Evolutionary conservation across 2,888 invertebrate species (phyloP), one percentile per base, ranked within the genome.

Genomic region (Latrodectus hesperus): DNA sequence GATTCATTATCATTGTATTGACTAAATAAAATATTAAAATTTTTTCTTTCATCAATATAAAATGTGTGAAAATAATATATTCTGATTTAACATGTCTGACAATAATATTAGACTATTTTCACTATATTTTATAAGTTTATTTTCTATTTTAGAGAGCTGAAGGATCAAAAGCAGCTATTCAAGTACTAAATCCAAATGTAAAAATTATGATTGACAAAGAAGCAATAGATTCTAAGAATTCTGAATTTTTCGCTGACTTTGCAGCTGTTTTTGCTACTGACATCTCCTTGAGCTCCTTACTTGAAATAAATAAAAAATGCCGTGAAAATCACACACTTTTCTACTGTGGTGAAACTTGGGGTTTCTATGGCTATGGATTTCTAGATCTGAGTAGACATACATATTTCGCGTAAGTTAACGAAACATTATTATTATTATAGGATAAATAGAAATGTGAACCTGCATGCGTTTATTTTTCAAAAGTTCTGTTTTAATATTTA

Each of bases 141-240:
- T 38, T 70, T 67, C 67, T 22, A 6, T 92, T 93, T 67, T 91
- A 96, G 95, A 94, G 98, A 91, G 98, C 98, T 0, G 95, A 96
- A 92, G 95, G 96, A 68, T 97, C 98, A 0, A 91, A 96, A 71
- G 93, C 94, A 74, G 94, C 96, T 91, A 96, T 97, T 0, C 95
- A 95, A 91, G 95, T 95, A 80, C 94, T 99, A 90, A 99, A 99
- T 93, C 98, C 98, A 0, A 96, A 98, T 95, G 99, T 99, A 0
- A 94, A 96, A 90, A 95, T 99, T 68, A 94, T 93, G 0, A 92
- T 81, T n/a, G 76, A 85, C 11, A 16, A 60, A 12, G 86, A 81
- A 14, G 65, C 38, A 12, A 0, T 87, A 11, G n/a, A 64, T 12
- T 78, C 84, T 3, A 85, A 86, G 75, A 22, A 55, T 14, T 16